A percentile compares a stretch with the other conserved stretches of the same genome.
These are phyloP conservation scores for Coilia nasus DNA, from an alignment of 2,797 vertebrate genomes.

Conservation along the genomic window DNA sequence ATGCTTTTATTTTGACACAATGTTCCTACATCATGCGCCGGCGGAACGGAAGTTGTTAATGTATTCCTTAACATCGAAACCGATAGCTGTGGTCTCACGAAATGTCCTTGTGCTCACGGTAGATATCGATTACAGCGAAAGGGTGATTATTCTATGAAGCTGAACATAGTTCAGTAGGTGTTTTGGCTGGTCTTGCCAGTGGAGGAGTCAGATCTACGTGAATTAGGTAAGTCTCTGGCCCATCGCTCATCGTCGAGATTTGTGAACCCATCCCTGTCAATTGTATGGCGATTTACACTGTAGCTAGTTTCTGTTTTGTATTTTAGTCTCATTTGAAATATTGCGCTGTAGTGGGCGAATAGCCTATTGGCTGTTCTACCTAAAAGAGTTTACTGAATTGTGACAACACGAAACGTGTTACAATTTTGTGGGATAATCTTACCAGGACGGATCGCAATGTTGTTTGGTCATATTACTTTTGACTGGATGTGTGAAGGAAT, in stretches of 20 bases:
- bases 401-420: too few relatives aligned
- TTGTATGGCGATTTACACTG: too few relatives aligned
- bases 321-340: too few relatives aligned
- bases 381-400: too few relatives aligned
- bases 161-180: not conserved
- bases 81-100: not conserved
- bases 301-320: too few relatives aligned
- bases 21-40: not conserved
- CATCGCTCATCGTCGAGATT: not conserved
- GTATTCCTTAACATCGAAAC: not conserved
- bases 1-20: slow-evolving; percentile 8
- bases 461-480: too few relatives aligned
- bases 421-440: too few relatives aligned
- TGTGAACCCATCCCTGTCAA: not conserved
- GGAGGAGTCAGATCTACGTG: not conserved
- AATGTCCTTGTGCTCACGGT: not conserved
- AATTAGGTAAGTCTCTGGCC: too few relatives aligned
- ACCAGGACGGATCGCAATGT: too few relatives aligned
- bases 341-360: too few relatives aligned
- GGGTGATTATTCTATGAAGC: not conserved
- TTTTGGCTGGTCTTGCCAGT: not conserved
- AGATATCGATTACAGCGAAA: not conserved
- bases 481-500: too few relatives aligned
- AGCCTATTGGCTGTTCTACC: too few relatives aligned
- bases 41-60: not conserved